Base-by-base conservation (phyloP, 1,140 invertebrate genomes). In the Pseudomyrmex pallidus region DNA sequence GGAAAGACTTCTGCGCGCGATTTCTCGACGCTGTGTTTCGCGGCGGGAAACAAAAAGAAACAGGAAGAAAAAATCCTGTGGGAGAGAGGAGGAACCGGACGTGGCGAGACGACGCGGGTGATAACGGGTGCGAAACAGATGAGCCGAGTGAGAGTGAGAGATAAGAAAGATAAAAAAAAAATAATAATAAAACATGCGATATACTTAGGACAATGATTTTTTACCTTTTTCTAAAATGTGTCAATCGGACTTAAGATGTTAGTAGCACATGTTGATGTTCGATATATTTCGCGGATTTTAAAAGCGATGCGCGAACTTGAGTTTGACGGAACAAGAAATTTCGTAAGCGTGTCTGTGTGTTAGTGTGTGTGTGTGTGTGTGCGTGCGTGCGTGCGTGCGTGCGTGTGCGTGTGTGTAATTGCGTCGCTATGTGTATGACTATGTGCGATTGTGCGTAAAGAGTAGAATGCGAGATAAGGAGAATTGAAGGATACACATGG, bases 171-270 rank as follows among this genome's bases (percentile, higher is more conserved):
- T 56, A 10, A 12, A 46, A 62, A 15, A 64, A 57, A 35, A 10
- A n/a, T n/a, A n/a, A n/a, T n/a, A 44, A 62, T 25, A 59, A 59
- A 35, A 35, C 35, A 70, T 54, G 63, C 76, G 64, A 61, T 82
- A 63, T 35, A 74, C 56, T 44, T 82, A 82, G 64, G 57, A 78
- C 7, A 52, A 82, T 82, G 57, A 84, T 66, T 82, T 85, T 85
- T 85, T 85, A 85, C 76, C 74, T 82, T 80, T 85, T 82, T 85
- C 67, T 85, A 85, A 68, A 78, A 73, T 59, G 25, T 50, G 76
- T 82, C 83, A 70, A 63, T 80, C 74, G 83, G 25, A 80, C 20
- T 64, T 84, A 66, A 61, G 62, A 7, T 56, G 70, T 82, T 82
- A 74, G 59, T 74, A 72, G 78, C 57, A 74, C 78, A 70, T 80